phyloP scores from a whole-genome alignment of 2,797 vertebrate genomes.

The Eospalax fontanierii region DNA sequence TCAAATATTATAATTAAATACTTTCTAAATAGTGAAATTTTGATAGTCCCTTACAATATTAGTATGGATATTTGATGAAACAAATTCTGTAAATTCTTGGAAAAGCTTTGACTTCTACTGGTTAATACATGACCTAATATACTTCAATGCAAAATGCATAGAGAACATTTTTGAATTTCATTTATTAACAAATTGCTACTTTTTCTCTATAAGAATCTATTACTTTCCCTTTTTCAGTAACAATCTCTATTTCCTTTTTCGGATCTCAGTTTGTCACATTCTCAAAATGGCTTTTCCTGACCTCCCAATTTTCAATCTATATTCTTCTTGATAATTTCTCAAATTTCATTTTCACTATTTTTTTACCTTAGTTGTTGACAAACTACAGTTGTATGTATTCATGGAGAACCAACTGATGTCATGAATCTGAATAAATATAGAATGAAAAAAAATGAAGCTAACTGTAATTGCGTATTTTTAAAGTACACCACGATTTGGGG shows the following conservation, averaged over 20 bases:
- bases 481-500: too few relatives aligned
- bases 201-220: not conserved
- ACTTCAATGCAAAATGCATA: conserved; percentile 3
- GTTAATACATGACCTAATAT: conserved; percentile 10
- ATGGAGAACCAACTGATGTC: not conserved
- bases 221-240: not conserved
- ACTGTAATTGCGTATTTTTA: conserved; percentile 23
- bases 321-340: not conserved
- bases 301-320: not conserved
- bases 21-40: not conserved
- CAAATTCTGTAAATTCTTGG: conserved; percentile 28
- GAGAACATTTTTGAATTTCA: conserved; percentile 39
- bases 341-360: not conserved
- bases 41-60: conserved; percentile 45
- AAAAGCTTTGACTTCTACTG: conserved; percentile 31
- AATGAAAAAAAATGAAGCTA: not conserved
- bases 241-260: not conserved
- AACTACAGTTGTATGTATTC: not conserved
- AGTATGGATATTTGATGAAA: conserved; percentile 7
- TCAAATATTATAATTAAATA: conserved; percentile 38
- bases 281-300: conserved; percentile 16
- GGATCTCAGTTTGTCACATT: not conserved
- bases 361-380: not conserved
- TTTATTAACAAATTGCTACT: conserved; percentile 1
- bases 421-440: not conserved